These are phyloP conservation scores for Peromyscus melanophrys DNA, from an alignment of 2,797 vertebrate genomes.

Conservation along the genomic window DNA sequence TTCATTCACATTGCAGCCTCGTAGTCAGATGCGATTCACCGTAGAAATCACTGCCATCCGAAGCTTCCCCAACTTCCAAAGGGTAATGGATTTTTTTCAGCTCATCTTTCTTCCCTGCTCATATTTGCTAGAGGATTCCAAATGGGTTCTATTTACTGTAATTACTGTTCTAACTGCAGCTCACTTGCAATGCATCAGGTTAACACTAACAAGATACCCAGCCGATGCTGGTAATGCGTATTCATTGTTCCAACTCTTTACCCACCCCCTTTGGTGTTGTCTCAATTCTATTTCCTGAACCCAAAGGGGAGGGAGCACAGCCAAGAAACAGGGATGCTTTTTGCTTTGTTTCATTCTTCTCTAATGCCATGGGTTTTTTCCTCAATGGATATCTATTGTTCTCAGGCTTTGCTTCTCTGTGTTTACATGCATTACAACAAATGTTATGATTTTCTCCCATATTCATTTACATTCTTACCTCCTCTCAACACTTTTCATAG, in stretches of 20 bases:
- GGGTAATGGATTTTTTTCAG: conserved; percentile 84
- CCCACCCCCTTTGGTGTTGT: conserved; percentile 77
- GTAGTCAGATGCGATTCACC: conserved; percentile 71
- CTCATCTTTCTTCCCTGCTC: conserved; percentile 82
- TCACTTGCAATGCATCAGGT: conserved; percentile 87
- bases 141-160: conserved; percentile 89
- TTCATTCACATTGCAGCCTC: conserved; percentile 83
- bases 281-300: conserved; percentile 82
- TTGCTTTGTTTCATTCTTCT: conserved; percentile 72
- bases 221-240: conserved; percentile 82
- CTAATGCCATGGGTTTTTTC: conserved; percentile 62
- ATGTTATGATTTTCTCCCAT: conserved; percentile 35
- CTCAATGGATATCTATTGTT: conserved; percentile 73
- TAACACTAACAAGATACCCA: conserved; percentile 88
- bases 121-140: conserved; percentile 88
- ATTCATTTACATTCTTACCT: conserved; percentile 33
- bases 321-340: conserved; percentile 52
- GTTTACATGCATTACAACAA: conserved; percentile 45
- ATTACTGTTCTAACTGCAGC: conserved; percentile 89
- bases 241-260: conserved; percentile 84
- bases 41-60: conserved; percentile 78
- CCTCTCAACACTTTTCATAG: background rate
- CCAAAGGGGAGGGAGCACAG: conserved; percentile 76
- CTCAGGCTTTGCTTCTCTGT: conserved; percentile 30
- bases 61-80: conserved; percentile 84